These are phyloP conservation scores for Theocolax elegans DNA, from an alignment of 1,140 invertebrate genomes.

Conservation along the genomic window DNA sequence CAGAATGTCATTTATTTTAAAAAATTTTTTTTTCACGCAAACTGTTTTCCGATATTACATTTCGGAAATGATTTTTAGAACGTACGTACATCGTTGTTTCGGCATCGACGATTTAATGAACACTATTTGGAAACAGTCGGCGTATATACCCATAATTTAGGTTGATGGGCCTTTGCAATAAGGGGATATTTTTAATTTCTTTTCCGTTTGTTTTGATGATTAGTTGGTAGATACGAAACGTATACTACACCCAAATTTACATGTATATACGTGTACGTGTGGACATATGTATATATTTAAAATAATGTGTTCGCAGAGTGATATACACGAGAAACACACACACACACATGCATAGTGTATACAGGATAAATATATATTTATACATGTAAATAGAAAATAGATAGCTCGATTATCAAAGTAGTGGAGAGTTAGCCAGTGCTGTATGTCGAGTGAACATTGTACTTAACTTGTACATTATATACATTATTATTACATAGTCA, in stretches of 20 bases:
- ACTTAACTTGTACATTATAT: constrained; percentile 7
- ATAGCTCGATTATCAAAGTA: constrained; percentile 2
- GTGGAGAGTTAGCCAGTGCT: constrained; percentile 37
- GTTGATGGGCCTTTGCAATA: not conserved
- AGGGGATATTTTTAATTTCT: too few relatives aligned
- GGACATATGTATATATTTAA: too few relatives aligned
- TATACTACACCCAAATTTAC: not conserved
- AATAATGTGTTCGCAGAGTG: too few relatives aligned
- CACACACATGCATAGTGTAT: too few relatives aligned
- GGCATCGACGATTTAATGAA: too few relatives aligned
- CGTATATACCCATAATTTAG: not conserved
- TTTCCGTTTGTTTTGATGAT: not conserved
- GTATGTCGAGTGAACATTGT: constrained; percentile 2
- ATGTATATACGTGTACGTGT: not conserved
- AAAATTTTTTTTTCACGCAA: not conserved
- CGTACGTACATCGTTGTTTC: too few relatives aligned
- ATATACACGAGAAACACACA: too few relatives aligned
- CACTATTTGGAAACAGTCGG: not conserved
- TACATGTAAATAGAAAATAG: constrained; percentile 28
- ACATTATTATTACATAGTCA: constrained; percentile 14
- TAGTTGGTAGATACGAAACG: not conserved
- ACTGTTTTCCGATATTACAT: not conserved
- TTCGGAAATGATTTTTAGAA: too few relatives aligned
- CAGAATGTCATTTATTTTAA: not conserved
- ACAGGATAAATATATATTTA: constrained; percentile 10